Evolutionary conservation across 2,888 invertebrate genomes (phyloP).

Genomic region (Leistus spinibarbis): DNA sequence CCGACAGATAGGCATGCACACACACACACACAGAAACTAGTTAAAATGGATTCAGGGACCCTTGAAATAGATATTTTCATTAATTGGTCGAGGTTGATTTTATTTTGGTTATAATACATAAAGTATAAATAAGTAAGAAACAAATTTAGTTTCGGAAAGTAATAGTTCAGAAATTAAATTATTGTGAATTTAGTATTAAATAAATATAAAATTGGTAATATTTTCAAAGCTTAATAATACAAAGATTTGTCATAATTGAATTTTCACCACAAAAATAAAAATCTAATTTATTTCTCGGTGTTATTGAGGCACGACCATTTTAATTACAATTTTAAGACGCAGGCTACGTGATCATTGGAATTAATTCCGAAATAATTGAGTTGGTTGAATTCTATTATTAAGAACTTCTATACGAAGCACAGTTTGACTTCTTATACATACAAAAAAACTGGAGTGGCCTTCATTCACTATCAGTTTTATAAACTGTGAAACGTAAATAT

Average conservation of each 20-base stretch:
- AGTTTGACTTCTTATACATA: no score
- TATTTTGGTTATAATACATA: no score
- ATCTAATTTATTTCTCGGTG: conserved; percentile 31
- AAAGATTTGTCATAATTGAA: conserved; percentile 28
- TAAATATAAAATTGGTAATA: conserved; percentile 1
- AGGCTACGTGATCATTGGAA: conserved; percentile 32
- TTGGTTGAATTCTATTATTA: conserved; percentile 36
- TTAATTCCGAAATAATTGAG: conserved; percentile 38
- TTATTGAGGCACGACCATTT: conserved; percentile 31
- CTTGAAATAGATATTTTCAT: no score
- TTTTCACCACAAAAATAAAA: conserved; percentile 20
- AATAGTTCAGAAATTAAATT: not conserved
- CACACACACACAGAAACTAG: no score
- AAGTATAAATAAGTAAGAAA: no score
- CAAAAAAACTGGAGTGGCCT: no score
- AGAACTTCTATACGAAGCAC: not conserved
- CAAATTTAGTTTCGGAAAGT: not conserved
- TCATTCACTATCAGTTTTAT: no score
- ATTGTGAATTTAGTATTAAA: not conserved
- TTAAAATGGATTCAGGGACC: no score
- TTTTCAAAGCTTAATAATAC: conserved; percentile 14
- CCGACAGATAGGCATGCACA: no score
- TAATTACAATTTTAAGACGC: conserved; percentile 36
- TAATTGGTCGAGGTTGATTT: no score
- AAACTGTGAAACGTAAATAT: no score